Evolutionary conservation across 2,888 invertebrate genomes (phyloP).

Genomic region (Phaedon cochleariae): DNA sequence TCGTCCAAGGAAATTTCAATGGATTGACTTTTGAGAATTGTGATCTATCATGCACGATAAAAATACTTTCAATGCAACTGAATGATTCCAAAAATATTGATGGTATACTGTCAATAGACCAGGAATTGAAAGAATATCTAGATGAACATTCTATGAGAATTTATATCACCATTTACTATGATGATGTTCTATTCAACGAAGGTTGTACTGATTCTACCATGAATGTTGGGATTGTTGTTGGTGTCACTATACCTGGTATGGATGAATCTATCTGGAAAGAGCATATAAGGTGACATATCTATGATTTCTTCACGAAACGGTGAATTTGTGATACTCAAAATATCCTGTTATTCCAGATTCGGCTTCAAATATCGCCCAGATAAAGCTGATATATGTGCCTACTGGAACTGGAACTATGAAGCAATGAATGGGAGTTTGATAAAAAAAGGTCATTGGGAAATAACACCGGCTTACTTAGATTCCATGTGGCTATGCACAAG

Average conservation of each 20-base stretch:
- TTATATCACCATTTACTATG: conserved; percentile 39
- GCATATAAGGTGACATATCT: conserved; percentile 15
- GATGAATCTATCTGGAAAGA: conserved; percentile 62
- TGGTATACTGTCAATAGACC: conserved; percentile 40
- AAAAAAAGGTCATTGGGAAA: conserved; percentile 18
- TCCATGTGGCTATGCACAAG: conserved; percentile 8
- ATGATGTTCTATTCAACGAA: conserved; percentile 44
- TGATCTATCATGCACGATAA: conserved; percentile 50
- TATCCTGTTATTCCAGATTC: conserved; percentile 9
- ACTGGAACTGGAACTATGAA: conserved; percentile 23
- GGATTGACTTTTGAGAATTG: conserved; percentile 59
- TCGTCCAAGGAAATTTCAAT: conserved; percentile 63
- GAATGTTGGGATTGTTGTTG: conserved; percentile 63
- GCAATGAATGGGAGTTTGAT: conserved; percentile 3
- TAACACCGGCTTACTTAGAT: background rate
- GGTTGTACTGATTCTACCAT: conserved; percentile 11
- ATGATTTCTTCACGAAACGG: background rate
- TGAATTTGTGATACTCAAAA: background rate
- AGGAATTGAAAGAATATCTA: conserved; percentile 34
- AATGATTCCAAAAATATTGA: conserved; percentile 20
- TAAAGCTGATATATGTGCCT: conserved; percentile 23
- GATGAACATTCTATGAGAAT: conserved; percentile 26
- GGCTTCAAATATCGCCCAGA: conserved; percentile 14
- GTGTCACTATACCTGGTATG: conserved; percentile 64
- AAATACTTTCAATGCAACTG: conserved; percentile 12